Base-by-base conservation (phyloP, 2,888 invertebrate species). In the Lasioglossum villosulum region DNA sequence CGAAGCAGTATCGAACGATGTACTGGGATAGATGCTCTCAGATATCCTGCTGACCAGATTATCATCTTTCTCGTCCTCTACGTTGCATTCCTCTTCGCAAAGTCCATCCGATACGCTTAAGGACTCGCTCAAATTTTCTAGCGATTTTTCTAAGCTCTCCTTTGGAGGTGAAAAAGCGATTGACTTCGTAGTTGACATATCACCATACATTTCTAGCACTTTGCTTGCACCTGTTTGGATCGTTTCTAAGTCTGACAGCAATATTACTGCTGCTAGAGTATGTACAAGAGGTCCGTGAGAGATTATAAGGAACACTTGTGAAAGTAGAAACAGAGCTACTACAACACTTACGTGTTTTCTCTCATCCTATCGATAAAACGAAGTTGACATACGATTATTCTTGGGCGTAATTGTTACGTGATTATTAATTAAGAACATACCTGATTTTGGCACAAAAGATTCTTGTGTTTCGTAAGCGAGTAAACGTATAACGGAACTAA, bases 281-380 rank as follows among this genome's bases (percentile, higher is more conserved):
- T 98, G 97, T 6, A 99, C 98, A 90, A 99, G 96, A 0, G 99
- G 98, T 1, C 97, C 97, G 94, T 99, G 98, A 4, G 98, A 97
- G 88, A 99, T 97, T 88, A 99, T 99, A 82, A 99, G 96, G 96
- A 99, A 99, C 73, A 99, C 99, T 96, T 99, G 98, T 1, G 99
- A 99, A 85, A 99, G 95, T 82, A 99, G 96, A 96, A 98, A 99
- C 85, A 99, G 95, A 0, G 99, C 97, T 6, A 99, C 98, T 16
- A 99, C 98, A 86, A 98, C 97, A 84, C 99, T 98, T 72, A 95
- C 94, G 59, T 94, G 93, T 83, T 95, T 95, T 66, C 91, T 91
- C 82, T 95, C 95, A 27, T 94, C 94, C 94, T 95, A 71, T 79
- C 37, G 75, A 84, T 59, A 48, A 76, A 71, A 66, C 6, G 30